Evolutionary conservation across 2,888 invertebrate species (phyloP), one percentile per base, ranked within the genome.

Genomic region (Magallana nippona): DNA sequence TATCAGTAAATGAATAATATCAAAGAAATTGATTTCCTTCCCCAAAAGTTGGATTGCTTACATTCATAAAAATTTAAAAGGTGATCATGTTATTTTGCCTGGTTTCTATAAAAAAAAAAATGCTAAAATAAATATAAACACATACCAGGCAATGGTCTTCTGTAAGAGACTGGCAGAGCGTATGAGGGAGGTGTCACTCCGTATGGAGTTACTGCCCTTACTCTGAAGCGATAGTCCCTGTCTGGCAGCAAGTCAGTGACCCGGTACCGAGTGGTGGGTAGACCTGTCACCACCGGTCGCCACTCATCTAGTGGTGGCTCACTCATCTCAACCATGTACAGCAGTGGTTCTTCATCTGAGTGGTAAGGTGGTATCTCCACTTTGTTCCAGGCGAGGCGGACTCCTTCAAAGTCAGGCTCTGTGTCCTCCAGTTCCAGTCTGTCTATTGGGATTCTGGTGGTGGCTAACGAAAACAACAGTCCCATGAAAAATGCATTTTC

Each of bases 101-200:
- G 8, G 44, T 44, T 44, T 44, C 0, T 44, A 8, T 5, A 5
- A 8, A 44, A 44, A 44, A 8, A 44, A 5, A 44, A 44, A 44
- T 3, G 2, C 32, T 32, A 5, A 8, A 44, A 44, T 44, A 44
- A 5, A 19, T 15, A 44, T 27, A 27, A 27, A 27, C 10, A 85
- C 88, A 83, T 87, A 92, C 92, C 88, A 82, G 88, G 81, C 10
- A 85, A 56, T 44, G 83, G 85, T 77, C 87, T 83, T 56, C 91
- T 88, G 88, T 90, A 87, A 55, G 88, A 83, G 0, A 90, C 90
- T 17, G 90, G 90, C 27, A 90, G 84, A 19, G 88, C 82, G 15
- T 98, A 98, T 82, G 98, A 98, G 0, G 99, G 99, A 93, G 99
- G 99, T 94, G 98, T 98, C 87, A 98, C 96, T 81, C 99, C 99